Percentiles rank a stretch among this genome's conserved stretches.
These are phyloP conservation scores for Piezodorus guildinii DNA, from an alignment of 1,140 invertebrate genomes.

Conservation along the genomic window DNA sequence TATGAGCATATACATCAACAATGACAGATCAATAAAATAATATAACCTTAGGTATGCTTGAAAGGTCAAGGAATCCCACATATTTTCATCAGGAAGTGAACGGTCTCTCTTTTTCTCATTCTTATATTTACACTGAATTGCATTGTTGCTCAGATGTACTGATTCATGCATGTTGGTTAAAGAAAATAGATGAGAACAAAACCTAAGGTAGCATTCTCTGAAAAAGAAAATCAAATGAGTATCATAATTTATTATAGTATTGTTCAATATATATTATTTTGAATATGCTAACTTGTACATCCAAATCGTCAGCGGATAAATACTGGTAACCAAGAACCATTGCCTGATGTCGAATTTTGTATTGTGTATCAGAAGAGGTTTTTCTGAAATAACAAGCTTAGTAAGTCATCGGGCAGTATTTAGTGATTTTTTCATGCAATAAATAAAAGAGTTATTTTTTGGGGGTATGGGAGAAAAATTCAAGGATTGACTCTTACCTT, in stretches of 20 bases:
- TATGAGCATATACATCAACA: no score
- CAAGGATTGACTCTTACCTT: no score
- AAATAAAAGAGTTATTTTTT: no score
- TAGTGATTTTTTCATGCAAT: no score
- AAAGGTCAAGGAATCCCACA: conserved; percentile 72
- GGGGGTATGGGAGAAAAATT: no score
- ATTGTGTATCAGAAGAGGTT: conserved; percentile 71
- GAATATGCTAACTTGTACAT: conserved; percentile 62
- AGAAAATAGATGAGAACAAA: conserved; percentile 83
- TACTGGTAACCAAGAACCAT: conserved; percentile 85
- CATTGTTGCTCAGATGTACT: conserved; percentile 86
- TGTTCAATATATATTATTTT: background rate
- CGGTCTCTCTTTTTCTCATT: conserved; percentile 58
- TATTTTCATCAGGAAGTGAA: conserved; percentile 53
- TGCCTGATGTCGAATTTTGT: conserved; percentile 90
- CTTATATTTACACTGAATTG: conserved; percentile 82
- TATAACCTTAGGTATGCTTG: conserved; percentile 52
- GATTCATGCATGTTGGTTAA: conserved; percentile 85
- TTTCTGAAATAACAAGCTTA: conserved; percentile 46
- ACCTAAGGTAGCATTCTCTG: conserved; percentile 79
- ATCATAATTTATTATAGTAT: background rate
- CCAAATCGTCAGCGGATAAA: conserved; percentile 84
- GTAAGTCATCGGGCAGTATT: no score
- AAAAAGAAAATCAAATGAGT: conserved; percentile 19
- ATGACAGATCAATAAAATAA: background rate